These are phyloP conservation scores for Callinectes sapidus DNA, from an alignment of 2,888 invertebrate genomes.

Conservation along the genomic window DNA sequence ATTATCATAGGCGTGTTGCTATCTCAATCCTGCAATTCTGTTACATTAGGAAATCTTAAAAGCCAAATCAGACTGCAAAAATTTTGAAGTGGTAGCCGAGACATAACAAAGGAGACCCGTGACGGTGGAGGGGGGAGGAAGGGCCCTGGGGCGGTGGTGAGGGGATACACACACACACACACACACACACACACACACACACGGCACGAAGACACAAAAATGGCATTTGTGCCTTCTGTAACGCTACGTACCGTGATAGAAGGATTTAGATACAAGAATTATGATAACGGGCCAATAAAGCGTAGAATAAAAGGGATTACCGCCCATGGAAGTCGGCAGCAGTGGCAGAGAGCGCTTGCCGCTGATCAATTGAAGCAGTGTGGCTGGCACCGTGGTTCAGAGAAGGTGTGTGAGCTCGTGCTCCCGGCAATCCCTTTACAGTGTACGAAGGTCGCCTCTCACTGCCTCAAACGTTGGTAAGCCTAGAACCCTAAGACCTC, in stretches of 20 bases:
- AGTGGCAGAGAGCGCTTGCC: constrained; percentile 17
- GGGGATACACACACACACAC: constrained; percentile 12
- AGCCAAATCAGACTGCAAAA: background rate
- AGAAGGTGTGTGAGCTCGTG: constrained; percentile 40
- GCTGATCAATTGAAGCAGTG: constrained; percentile 60
- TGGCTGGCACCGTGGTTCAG: constrained; percentile 50
- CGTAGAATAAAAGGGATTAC: constrained; percentile 30
- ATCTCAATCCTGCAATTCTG: background rate
- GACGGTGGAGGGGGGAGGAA: background rate
- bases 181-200: constrained; percentile 34
- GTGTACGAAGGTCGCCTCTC: background rate
- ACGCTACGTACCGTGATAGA: background rate
- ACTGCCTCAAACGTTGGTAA: background rate
- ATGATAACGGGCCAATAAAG: background rate
- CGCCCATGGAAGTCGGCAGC: constrained; percentile 19
- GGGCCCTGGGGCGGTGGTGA: background rate
- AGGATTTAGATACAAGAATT: background rate
- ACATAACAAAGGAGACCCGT: constrained; percentile 7
- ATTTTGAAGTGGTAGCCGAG: background rate
- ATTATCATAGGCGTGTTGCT: background rate
- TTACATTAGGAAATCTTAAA: background rate
- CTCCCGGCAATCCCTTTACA: constrained; percentile 5
- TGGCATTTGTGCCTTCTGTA: background rate
- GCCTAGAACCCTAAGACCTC: background rate
- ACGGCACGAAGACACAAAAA: background rate